phyloP scores from a whole-genome alignment of 2,797 vertebrate species.

The Linurgus olivaceus region DNA sequence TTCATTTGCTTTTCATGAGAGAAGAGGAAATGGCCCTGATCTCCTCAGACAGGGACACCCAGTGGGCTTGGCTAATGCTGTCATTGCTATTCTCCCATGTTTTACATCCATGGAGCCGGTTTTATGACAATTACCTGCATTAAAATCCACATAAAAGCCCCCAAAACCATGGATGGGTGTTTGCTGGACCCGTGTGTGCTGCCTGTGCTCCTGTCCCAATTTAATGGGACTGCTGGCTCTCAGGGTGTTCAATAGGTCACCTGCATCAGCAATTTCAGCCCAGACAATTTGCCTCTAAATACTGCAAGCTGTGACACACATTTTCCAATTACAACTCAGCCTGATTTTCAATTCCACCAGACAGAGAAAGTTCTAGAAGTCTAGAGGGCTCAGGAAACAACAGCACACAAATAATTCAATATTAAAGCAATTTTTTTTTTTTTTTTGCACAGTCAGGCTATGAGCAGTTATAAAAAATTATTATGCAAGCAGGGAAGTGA shows the following conservation, averaged over 20 bases:
- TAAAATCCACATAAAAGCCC: neutral
- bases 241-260: slow-evolving; percentile 25
- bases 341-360: slow-evolving; percentile 17
- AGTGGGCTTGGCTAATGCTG: neutral
- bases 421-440: neutral
- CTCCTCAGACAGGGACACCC: neutral
- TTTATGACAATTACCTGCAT: neutral
- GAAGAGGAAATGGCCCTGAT: neutral
- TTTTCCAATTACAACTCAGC: slow-evolving; percentile 40
- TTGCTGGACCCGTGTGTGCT: neutral
- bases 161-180: neutral
- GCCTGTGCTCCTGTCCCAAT: neutral
- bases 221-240: neutral
- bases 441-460: neutral
- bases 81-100: neutral
- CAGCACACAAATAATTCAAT: neutral
- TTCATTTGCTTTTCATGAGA: neutral
- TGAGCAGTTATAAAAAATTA: neutral
- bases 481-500: neutral
- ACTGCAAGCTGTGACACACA: neutral
- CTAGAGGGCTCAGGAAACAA: neutral
- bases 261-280: slow-evolving; percentile 43
- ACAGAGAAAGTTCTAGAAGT: neutral
- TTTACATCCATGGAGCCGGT: neutral
- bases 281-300: slow-evolving; percentile 24